Percentiles rank a stretch among this genome's conserved stretches.
Conservation (phyloP, 2,113 vertebrate genomes). For the Clarias magur region DNA sequence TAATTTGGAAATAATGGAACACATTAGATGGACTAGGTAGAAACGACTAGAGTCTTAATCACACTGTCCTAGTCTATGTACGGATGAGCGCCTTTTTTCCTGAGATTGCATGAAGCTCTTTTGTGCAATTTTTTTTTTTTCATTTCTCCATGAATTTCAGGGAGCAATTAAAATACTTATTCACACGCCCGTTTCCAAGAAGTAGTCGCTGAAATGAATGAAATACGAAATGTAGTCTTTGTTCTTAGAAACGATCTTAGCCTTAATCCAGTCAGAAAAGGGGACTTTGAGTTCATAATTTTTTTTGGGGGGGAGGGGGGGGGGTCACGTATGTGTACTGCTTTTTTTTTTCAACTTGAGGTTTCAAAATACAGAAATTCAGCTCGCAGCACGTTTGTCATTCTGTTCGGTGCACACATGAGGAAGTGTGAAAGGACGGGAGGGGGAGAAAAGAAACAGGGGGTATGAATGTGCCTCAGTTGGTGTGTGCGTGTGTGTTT, state of each 20-base stretch:
- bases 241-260: background rate
- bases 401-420: background rate
- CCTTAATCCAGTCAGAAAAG: background rate
- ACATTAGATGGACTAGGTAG: background rate
- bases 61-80: background rate
- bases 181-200: background rate
- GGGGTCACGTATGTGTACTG: background rate
- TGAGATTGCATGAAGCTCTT: background rate
- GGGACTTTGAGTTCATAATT: no score
- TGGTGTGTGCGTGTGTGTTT: slow-evolving; percentile 41
- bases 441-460: background rate
- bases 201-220: background rate
- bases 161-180: background rate
- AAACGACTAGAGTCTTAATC: background rate
- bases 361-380: background rate
- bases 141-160: background rate
- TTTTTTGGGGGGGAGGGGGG: no score
- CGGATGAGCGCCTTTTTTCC: background rate
- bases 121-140: background rate
- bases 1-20: background rate
- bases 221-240: background rate
- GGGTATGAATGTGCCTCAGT: slow-evolving; percentile 18
- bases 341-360: background rate
- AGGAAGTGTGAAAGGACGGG: background rate
- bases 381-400: background rate